A percentile compares a stretch with the other conserved stretches of the same genome.
Conservation (phyloP, 2,113 vertebrate genomes). For the Phoxinus phoxinus region DNA sequence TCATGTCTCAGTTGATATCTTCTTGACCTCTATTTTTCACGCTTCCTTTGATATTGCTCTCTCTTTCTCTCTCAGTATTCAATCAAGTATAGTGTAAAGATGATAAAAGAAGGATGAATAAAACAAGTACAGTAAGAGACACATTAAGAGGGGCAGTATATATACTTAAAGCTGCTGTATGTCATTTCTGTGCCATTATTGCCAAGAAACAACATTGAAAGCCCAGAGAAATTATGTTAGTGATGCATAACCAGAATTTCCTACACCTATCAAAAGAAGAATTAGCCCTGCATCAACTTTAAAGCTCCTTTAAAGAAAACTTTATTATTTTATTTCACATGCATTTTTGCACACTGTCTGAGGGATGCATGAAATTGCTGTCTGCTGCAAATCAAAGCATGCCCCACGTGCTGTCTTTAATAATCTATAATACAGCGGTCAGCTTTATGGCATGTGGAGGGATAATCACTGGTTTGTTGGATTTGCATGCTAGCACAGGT, state of each 20-base stretch:
- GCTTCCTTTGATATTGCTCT: neutral
- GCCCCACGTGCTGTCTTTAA: neutral
- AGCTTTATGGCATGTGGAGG: too few relatives aligned
- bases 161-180: neutral
- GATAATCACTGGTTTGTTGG: too few relatives aligned
- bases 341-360: neutral
- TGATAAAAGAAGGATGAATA: constrained; percentile 2
- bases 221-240: neutral
- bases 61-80: neutral
- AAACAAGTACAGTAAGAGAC: constrained; percentile 5
- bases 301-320: neutral
- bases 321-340: neutral
- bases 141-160: neutral
- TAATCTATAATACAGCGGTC: neutral
- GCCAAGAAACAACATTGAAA: neutral
- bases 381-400: neutral
- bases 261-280: neutral
- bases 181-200: neutral
- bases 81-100: constrained; percentile 4
- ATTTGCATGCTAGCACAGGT: too few relatives aligned
- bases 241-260: neutral
- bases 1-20: constrained; percentile 38
- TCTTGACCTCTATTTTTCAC: constrained; percentile 27
- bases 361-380: neutral
- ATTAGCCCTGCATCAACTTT: neutral